Evolutionary conservation across 2,113 vertebrate genomes (phyloP).

Genomic region (Hydrolagus affinis): DNA sequence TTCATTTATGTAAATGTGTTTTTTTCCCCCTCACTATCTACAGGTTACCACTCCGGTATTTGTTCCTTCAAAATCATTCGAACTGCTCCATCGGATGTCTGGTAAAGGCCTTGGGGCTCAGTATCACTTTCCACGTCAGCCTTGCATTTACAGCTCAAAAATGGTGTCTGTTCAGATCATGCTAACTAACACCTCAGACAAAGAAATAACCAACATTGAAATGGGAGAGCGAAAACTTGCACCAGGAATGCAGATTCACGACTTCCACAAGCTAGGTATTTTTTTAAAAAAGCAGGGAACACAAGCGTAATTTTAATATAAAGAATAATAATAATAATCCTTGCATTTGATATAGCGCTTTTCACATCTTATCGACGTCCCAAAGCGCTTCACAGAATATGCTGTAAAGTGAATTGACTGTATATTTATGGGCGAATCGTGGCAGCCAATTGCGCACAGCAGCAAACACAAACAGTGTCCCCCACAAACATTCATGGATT

Average conservation of each 20-base stretch:
- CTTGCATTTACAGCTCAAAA: slow-evolving; percentile 64
- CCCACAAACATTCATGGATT: too few species aligned
- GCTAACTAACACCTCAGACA: slow-evolving; percentile 71
- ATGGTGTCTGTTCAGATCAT: slow-evolving; percentile 85
- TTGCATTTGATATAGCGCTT: too few species aligned
- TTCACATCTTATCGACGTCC: too few species aligned
- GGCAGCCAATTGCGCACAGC: too few species aligned
- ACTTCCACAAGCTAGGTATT: slow-evolving; percentile 74
- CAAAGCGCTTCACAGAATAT: too few species aligned
- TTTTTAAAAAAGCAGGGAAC: slow-evolving; percentile 32
- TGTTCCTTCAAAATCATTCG: slow-evolving; percentile 65
- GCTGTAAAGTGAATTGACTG: too few species aligned
- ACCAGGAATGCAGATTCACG: slow-evolving; percentile 62
- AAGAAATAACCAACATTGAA: slow-evolving; percentile 71
- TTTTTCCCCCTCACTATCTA: slow-evolving; percentile 23
- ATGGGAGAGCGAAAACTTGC: slow-evolving; percentile 63
- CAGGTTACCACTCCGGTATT: slow-evolving; percentile 70
- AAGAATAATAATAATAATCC: too few species aligned
- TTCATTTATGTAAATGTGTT: slow-evolving; percentile 6
- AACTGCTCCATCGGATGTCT: slow-evolving; percentile 87
- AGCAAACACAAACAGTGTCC: too few species aligned
- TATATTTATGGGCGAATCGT: too few species aligned
- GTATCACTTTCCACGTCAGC: slow-evolving; percentile 80
- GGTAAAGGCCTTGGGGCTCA: slow-evolving; percentile 81
- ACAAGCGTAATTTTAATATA: not conserved